These are phyloP conservation scores for Watersipora subatra DNA, from an alignment of 1,140 invertebrate genomes.

Conservation along the genomic window DNA sequence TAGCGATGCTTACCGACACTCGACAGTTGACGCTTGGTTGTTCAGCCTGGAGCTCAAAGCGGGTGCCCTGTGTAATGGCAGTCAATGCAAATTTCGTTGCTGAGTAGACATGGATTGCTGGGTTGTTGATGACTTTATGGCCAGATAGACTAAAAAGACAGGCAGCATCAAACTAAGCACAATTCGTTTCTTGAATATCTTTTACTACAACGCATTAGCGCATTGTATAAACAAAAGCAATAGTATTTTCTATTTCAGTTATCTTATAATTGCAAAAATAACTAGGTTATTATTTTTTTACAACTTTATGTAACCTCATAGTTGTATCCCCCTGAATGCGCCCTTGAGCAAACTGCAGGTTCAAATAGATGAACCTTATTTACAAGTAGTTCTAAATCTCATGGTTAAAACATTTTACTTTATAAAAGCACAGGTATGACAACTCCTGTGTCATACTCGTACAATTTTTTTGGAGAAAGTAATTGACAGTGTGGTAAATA, in stretches of 20 bases:
- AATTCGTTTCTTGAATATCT: not conserved
- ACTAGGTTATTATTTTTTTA: not conserved
- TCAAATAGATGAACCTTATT: no score
- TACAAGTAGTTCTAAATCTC: no score
- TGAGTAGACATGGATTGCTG: not conserved
- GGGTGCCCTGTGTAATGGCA: not conserved
- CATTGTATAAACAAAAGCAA: not conserved
- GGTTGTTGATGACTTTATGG: not conserved
- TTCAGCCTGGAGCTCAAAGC: not conserved
- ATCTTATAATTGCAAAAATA: not conserved
- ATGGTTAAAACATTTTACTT: no score
- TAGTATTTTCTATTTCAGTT: not conserved
- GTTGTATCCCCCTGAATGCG: no score
- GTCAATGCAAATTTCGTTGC: not conserved
- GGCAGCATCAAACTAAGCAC: not conserved
- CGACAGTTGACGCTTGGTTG: not conserved
- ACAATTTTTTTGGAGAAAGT: no score
- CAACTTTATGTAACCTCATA: not conserved
- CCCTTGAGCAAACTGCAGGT: no score
- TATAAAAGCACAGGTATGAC: no score
- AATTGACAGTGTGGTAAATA: no score
- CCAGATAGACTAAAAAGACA: not conserved
- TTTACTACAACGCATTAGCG: not conserved
- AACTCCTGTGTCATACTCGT: no score
- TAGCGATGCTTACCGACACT: not conserved